phyloP scores from a whole-genome alignment of 1,140 invertebrate genomes.

The Drosophila trapezifrons region DNA sequence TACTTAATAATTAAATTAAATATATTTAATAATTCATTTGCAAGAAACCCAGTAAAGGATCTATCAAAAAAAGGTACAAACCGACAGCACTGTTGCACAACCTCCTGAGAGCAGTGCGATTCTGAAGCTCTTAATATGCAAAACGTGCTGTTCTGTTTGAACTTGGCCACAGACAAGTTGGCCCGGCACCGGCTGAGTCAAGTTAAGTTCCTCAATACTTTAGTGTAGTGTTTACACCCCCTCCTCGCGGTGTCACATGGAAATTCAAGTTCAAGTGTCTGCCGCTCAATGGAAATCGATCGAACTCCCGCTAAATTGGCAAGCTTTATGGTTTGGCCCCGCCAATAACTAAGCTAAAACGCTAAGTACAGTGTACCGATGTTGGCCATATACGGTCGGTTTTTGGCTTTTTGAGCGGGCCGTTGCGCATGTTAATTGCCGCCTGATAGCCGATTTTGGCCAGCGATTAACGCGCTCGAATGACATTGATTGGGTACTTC shows the following conservation, averaged over 20 bases:
- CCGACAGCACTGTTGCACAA: conserved; percentile 5
- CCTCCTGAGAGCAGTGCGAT: conserved; percentile 8
- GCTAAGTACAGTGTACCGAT: conserved; percentile 9
- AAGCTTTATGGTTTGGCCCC: conserved; percentile 32
- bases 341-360: conserved; percentile 24
- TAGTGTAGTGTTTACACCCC: conserved; percentile 18
- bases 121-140: conserved; percentile 51
- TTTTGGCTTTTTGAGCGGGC: conserved; percentile 30
- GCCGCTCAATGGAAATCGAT: conserved; percentile 56
- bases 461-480: conserved; percentile 39
- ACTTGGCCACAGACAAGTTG: conserved; percentile 65
- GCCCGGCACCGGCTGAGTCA: conserved; percentile 18
- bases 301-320: conserved; percentile 56
- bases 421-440: conserved; percentile 69
- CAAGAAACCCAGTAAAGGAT: not conserved
- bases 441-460: conserved; percentile 55
- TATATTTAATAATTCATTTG: not conserved
- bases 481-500: conserved; percentile 65
- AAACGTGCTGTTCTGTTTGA: conserved; percentile 60
- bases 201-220: conserved; percentile 56
- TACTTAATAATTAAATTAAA: not conserved
- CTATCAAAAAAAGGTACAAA: not conserved
- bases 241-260: conserved; percentile 36
- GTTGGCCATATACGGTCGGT: conserved; percentile 23
- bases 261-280: conserved; percentile 74